A percentile compares a stretch with the other conserved stretches of the same genome.
Evolutionary conservation across 2,888 invertebrate genomes (phyloP).

Genomic region (Drosophila neonasuta): DNA sequence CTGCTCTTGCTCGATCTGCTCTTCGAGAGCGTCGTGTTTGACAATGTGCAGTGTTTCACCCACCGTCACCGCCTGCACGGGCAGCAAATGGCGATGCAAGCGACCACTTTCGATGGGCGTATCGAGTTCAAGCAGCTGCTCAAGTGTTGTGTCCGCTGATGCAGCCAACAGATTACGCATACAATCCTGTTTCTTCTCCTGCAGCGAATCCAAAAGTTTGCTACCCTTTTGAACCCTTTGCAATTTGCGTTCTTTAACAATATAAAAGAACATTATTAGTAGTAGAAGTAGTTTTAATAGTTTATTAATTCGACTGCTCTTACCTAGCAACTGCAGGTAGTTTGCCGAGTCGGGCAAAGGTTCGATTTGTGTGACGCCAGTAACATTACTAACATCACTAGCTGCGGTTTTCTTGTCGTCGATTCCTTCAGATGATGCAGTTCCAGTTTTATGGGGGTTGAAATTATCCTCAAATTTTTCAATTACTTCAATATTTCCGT

Average conservation of each 20-base stretch:
- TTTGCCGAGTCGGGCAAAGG: slow-evolving; percentile 83
- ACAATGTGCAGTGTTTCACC: slow-evolving; percentile 84
- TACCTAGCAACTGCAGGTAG: slow-evolving; percentile 86
- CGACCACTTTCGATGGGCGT: slow-evolving; percentile 81
- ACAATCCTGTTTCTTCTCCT: slow-evolving; percentile 83
- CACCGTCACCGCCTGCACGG: slow-evolving; percentile 83
- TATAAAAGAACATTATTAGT: too few species aligned
- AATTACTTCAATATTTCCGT: slow-evolving; percentile 29
- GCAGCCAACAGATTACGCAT: slow-evolving; percentile 82
- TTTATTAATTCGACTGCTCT: slow-evolving; percentile 41
- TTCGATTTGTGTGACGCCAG: slow-evolving; percentile 49
- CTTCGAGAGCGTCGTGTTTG: slow-evolving; percentile 83
- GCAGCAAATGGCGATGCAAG: slow-evolving; percentile 83
- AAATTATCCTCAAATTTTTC: slow-evolving; percentile 65
- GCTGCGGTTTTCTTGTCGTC: slow-evolving; percentile 11
- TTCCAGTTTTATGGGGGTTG: slow-evolving; percentile 29
- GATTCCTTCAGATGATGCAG: slow-evolving; percentile 1
- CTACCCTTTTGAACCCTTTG: slow-evolving; percentile 83
- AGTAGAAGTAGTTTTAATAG: too few species aligned
- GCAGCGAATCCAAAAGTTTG: slow-evolving; percentile 83
- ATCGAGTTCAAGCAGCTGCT: slow-evolving; percentile 80
- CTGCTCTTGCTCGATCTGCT: slow-evolving; percentile 51
- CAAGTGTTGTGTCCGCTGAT: slow-evolving; percentile 60
- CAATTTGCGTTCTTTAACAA: slow-evolving; percentile 80
- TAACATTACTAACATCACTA: slow-evolving; percentile 42